Conservation (phyloP, 1,140 invertebrate species). For the Penaeus indicus region DNA sequence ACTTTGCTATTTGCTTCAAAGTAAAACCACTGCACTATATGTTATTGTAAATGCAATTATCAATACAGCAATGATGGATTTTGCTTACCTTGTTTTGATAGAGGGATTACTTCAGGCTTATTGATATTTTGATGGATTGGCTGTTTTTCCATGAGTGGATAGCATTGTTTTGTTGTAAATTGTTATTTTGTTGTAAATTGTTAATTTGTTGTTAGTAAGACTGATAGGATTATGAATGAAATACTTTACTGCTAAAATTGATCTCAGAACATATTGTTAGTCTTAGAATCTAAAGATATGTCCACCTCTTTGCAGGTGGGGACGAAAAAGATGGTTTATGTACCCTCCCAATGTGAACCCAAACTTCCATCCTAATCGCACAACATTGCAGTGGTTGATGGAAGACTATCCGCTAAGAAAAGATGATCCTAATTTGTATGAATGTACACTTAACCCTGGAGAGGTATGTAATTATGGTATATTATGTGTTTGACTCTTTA, state of each 20-base stretch:
- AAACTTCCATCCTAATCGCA: slow-evolving; percentile 66
- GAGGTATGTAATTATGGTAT: slow-evolving; percentile 59
- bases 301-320: slow-evolving; percentile 49
- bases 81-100: too few species aligned
- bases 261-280: not conserved
- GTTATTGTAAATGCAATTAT: not conserved
- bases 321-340: slow-evolving; percentile 66
- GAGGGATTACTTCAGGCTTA: too few species aligned
- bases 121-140: too few species aligned
- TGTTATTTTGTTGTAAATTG: too few species aligned
- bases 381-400: slow-evolving; percentile 66
- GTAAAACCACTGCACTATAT: not conserved
- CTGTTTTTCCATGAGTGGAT: too few species aligned
- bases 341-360: slow-evolving; percentile 62
- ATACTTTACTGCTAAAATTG: not conserved
- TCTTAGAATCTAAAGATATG: not conserved
- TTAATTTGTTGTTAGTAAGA: not conserved
- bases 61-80: not conserved
- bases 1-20: not conserved
- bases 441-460: slow-evolving; percentile 66
- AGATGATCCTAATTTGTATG: slow-evolving; percentile 55
- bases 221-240: not conserved
- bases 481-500: not conserved
- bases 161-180: not conserved
- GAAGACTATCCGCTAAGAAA: slow-evolving; percentile 62